These are phyloP conservation scores for Corynorhinus townsendii DNA, from an alignment of 2,113 vertebrate genomes.

Conservation along the genomic window DNA sequence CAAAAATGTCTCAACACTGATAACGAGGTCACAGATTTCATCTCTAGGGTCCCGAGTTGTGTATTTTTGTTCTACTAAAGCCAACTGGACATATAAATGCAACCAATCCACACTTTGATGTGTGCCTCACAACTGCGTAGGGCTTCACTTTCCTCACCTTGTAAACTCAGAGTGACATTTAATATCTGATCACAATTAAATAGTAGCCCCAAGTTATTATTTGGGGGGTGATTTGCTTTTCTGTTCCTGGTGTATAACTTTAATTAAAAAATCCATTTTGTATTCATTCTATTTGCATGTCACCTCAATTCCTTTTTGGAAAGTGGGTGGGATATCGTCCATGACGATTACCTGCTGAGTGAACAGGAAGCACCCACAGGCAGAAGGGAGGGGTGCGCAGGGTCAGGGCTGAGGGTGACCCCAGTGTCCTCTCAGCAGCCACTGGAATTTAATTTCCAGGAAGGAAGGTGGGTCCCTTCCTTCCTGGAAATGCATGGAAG, in stretches of 20 bases:
- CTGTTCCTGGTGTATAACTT: neutral
- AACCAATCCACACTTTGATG: neutral
- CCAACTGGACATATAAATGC: neutral
- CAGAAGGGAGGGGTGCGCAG: neutral
- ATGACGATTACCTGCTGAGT: neutral
- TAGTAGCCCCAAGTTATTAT: neutral
- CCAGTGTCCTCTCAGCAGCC: too few relatives aligned
- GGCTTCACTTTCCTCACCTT: neutral
- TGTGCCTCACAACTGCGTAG: neutral
- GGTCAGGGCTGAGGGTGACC: too few relatives aligned
- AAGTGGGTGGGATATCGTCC: neutral
- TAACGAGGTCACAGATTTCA: neutral
- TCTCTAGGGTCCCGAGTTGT: neutral
- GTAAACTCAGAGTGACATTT: neutral
- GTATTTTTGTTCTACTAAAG: neutral
- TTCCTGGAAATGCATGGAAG: neutral
- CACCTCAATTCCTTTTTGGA: neutral
- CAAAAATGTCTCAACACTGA: neutral
- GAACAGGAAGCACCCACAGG: neutral
- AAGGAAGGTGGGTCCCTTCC: fast-evolving
- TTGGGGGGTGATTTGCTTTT: neutral
- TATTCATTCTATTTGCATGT: neutral
- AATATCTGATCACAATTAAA: neutral
- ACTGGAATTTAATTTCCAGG: neutral
- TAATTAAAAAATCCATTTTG: neutral